Base-by-base conservation (phyloP, 2,888 invertebrate species). In the Branchipolynoe longqiensis region DNA sequence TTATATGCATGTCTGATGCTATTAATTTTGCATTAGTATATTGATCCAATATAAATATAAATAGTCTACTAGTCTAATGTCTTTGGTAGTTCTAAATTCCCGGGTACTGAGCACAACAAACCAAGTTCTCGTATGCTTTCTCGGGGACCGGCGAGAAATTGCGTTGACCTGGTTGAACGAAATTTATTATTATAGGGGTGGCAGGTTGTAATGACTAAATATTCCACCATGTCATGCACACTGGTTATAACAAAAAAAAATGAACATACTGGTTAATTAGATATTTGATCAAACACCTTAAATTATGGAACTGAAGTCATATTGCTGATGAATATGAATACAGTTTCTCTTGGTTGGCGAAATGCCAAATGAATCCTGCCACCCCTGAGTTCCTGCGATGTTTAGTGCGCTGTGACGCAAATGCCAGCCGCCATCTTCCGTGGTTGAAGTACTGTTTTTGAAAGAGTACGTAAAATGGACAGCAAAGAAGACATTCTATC, bases 401-500 rank as follows among this genome's bases (percentile, higher is more conserved):
- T 48, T 78, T 25, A 31, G 41, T 4, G 12, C 14, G 25, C 36
- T 33, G 31, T 82, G 82, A 82, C 82, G 82, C 56, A 48, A 82
- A 48, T 38, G 38, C 58, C 58, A 41, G 38, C 54, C 84, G 84
- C 84, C 84, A 84, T 84, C 59, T 84, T 84, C 48, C 54, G 48
- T 31, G 56, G 12, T 74, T 40, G 40, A 4, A 69, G 31, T 82
- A 25, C 41, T 54, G 56, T 58, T 83, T 83, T n/a, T 40, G 64
- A 83, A 83, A 22, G 28, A 31, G 6, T 25, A 4, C 25, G 25
- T 62, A 82, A 82, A 89, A 92, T 92, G 92, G 92, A 92, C 85
- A 92, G 92, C 88, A 90, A 91, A 87, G 91, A 92, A 86, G 91
- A 91, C 83, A 87, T 92, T 85, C 89, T 90, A 82, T 91, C 91